Percentiles rank a stretch among this genome's conserved stretches.
phyloP scores from a whole-genome alignment of 1,140 invertebrate genomes.

The Drosophila athabasca region DNA sequence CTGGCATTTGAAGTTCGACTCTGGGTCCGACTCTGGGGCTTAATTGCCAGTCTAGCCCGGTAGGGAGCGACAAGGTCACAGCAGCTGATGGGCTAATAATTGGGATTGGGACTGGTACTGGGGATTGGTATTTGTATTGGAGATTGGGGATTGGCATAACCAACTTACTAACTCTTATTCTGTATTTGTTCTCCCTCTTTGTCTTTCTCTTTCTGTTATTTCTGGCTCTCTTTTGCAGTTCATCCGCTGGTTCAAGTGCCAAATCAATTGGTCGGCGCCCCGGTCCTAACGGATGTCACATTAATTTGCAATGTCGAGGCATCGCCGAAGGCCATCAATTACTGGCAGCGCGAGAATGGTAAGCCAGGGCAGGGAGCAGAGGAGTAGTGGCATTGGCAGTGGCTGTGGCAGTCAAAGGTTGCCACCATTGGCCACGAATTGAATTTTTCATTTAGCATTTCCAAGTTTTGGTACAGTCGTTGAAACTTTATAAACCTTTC shows the following conservation, averaged over 20 bases:
- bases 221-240: conserved; percentile 85
- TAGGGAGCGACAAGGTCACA: conserved; percentile 35
- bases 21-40: conserved; percentile 29
- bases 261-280: conserved; percentile 93
- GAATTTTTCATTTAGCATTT: conserved; percentile 63
- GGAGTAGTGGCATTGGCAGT: too few relatives aligned
- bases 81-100: conserved; percentile 45
- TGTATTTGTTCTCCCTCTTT: not conserved
- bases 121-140: too few relatives aligned
- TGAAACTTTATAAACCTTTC: conserved; percentile 76
- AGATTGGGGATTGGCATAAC: conserved; percentile 7
- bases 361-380: conserved; percentile 64
- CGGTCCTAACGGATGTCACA: conserved; percentile 91
- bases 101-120: conserved; percentile 3
- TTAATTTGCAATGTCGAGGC: conserved; percentile 94
- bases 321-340: conserved; percentile 93
- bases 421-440: conserved; percentile 38
- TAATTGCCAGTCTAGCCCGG: conserved; percentile 34
- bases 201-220: conserved; percentile 1
- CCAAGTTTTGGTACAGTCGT: conserved; percentile 32
- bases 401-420: too few relatives aligned
- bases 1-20: conserved; percentile 37
- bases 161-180: conserved; percentile 22
- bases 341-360: conserved; percentile 94
- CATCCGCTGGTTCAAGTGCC: conserved; percentile 93